Base-by-base conservation (phyloP, 35 echinoderm and acorn worm genomes). In the Lytechinus variegatus region DNA sequence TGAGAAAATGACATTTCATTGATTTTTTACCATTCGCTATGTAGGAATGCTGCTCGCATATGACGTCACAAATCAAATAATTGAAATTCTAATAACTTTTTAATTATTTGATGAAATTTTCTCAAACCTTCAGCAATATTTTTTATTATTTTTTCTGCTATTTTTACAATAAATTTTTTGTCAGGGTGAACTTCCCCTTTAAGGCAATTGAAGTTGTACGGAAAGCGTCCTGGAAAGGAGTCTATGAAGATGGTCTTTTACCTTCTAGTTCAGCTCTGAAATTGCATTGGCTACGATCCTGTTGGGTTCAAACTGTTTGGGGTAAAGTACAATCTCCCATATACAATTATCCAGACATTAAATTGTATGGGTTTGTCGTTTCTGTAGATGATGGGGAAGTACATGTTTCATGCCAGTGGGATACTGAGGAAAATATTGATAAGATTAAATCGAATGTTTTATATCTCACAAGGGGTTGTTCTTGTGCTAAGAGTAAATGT, bases 291-390 rank as follows among this genome's bases (percentile, higher is more conserved):
- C 87, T 87, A 28, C 87, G 94, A 87, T 86, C 72, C 6, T 95
- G 94, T 56, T 95, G 94, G 94, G 94, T 95, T 2, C n/a, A 44
- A 4, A 44, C 52, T 24, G 61, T 95, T 6, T 95, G 94, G 94
- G 94, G 53, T 54, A 4, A 95, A 51, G 94, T 51, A 28, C 11
- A 24, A 56, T 55, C 87, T 29, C 92, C 27, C 9, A 33, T 55
- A 10, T 96, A 91, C 54, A 87, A 89, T n/a, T 96, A 96, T 89
- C 96, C 96, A 66, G 86, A 89, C 24, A 66, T 95, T 28, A 86
- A 44, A 52, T 66, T 95, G 91, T 92, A 92, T 92, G 91, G 91
- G 27, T 92, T 54, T 53, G 55, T 54, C 55, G 52, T 92, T 4
- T 92, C 91, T 5, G 5, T 54, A 13, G 9, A 92, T 7, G 10